Evolutionary conservation across 64 coral and sea anemone species (phyloP).

Genomic region (Pocillopora verrucosa): DNA sequence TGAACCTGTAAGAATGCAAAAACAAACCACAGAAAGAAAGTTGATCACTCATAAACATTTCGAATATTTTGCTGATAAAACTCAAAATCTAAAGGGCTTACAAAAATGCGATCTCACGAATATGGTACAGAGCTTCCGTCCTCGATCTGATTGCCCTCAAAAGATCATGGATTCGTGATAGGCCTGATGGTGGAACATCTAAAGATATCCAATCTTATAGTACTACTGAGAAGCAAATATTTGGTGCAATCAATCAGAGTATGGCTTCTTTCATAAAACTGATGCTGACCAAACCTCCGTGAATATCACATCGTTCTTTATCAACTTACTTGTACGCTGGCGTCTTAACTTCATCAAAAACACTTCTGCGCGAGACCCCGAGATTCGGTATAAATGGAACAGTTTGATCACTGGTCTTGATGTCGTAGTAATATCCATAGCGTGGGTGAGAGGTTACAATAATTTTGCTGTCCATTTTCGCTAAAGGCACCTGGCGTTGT

Average conservation of each 20-base stretch:
- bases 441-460: constrained; percentile 59
- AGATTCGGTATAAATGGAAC: constrained; percentile 66
- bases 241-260: no score
- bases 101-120: no score
- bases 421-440: constrained; percentile 65
- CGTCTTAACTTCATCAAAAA: constrained; percentile 75
- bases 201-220: no score
- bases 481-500: neutral
- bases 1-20: constrained; percentile 2
- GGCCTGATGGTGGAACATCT: no score
- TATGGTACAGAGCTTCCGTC: no score
- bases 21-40: neutral
- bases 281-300: no score
- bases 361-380: constrained; percentile 36
- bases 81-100: neutral
- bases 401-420: constrained; percentile 34
- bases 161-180: no score
- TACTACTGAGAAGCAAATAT: no score
- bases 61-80: neutral
- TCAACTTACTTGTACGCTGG: constrained; percentile 87
- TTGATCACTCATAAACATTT: neutral
- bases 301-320: neutral
- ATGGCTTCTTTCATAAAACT: no score
- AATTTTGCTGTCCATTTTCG: constrained; percentile 75
- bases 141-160: no score